A percentile compares a stretch with the other conserved stretches of the same genome.
Evolutionary conservation across 2,888 invertebrate species (phyloP).

Genomic region (Ariolimax columbianus): DNA sequence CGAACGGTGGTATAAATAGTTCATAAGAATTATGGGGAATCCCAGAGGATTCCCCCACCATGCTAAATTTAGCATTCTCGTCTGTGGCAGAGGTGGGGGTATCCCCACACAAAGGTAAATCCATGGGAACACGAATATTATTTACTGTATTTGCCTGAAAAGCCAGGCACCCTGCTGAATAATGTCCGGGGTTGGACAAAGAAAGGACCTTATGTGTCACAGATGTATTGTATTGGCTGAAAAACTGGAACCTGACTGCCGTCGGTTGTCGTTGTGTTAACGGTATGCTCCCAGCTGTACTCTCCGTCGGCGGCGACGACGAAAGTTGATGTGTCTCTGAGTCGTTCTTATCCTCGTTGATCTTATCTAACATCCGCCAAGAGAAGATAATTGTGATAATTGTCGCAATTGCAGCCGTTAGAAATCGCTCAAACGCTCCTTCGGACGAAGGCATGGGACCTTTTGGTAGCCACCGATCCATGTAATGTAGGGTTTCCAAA

Average conservation of each 20-base stretch:
- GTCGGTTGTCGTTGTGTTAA: not conserved
- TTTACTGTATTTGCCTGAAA: not conserved
- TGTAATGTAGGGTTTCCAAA: no score
- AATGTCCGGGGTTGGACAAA: not conserved
- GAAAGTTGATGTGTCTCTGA: not conserved
- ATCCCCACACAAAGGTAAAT: conserved; percentile 35
- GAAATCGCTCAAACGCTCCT: conserved; percentile 75
- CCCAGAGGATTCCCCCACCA: not conserved
- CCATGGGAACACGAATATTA: conserved; percentile 20
- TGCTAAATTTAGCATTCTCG: not conserved
- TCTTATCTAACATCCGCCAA: conserved; percentile 72
- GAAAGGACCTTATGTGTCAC: not conserved
- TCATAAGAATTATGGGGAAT: not conserved
- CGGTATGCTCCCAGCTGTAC: not conserved
- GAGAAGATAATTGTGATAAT: conserved; percentile 77
- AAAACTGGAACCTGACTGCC: not conserved
- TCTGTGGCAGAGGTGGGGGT: not conserved
- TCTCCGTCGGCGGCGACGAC: not conserved
- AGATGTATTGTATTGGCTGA: not conserved
- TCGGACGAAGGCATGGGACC: conserved; percentile 55
- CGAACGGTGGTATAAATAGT: not conserved
- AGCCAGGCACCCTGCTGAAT: not conserved
- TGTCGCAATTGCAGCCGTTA: conserved; percentile 75
- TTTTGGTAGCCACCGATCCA: conserved; percentile 54
- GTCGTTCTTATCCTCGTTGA: conserved; percentile 56